These are phyloP conservation scores for Ommatoiulus sabulosus DNA, from an alignment of 2,888 invertebrate species.

Conservation along the genomic window DNA sequence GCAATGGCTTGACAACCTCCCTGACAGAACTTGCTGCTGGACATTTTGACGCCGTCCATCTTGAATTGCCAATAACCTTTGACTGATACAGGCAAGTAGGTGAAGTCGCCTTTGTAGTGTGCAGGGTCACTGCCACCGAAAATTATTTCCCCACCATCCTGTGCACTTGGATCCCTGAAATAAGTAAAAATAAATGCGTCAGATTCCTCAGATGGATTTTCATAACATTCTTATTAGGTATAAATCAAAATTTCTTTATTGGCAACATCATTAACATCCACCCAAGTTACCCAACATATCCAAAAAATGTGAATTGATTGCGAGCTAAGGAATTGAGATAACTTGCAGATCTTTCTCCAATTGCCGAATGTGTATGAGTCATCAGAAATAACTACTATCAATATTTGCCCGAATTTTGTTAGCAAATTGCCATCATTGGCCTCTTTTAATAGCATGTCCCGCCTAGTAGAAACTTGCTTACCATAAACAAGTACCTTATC, in stretches of 20 bases:
- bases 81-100: slow-evolving; percentile 85
- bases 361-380: too few species aligned
- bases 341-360: too few species aligned
- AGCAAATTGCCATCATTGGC: background rate
- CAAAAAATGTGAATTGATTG: too few species aligned
- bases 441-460: background rate
- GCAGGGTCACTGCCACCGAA: slow-evolving; percentile 94
- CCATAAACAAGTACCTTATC: too few species aligned
- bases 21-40: slow-evolving; percentile 70
- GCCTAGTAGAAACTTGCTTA: background rate
- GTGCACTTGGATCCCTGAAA: slow-evolving; percentile 76
- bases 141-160: slow-evolving; percentile 85
- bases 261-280: too few species aligned
- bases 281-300: too few species aligned
- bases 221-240: too few species aligned
- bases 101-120: slow-evolving; percentile 89
- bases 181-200: background rate
- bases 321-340: too few species aligned
- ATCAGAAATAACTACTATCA: too few species aligned
- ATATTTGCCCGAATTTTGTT: too few species aligned
- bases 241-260: too few species aligned
- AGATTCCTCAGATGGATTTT: too few species aligned
- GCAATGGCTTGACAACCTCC: slow-evolving; percentile 94
- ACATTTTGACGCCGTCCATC: slow-evolving; percentile 79
- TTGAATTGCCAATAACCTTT: slow-evolving; percentile 98